Evolutionary conservation across 53 echinoderm and acorn worm species (phyloP).

Genomic region (Crossaster papposus): DNA sequence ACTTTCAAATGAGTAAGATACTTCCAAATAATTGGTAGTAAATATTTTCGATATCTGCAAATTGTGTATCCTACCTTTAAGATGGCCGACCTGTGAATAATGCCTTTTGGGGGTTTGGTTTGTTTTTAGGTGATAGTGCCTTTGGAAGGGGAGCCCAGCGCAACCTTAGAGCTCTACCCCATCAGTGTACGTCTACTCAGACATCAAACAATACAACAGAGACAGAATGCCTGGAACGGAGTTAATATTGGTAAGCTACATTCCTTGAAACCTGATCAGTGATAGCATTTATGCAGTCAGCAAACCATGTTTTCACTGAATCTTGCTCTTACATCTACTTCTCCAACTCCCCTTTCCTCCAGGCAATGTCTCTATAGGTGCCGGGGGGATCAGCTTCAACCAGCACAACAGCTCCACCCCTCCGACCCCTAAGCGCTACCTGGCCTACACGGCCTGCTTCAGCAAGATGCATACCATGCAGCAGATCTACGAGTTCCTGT

Average conservation of each 20-base stretch:
- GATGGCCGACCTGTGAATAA: too few species aligned
- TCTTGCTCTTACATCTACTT: neutral
- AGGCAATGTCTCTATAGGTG: conserved; percentile 90
- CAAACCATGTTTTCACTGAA: neutral
- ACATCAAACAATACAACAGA: conserved; percentile 85
- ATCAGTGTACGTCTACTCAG: conserved; percentile 85
- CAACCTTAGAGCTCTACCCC: conserved; percentile 87
- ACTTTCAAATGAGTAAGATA: too few species aligned
- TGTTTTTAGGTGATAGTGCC: conserved; percentile 84
- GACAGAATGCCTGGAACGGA: conserved; percentile 93
- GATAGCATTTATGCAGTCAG: too few species aligned
- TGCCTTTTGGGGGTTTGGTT: too few species aligned
- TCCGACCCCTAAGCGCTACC: conserved; percentile 86
- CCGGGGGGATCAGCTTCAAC: conserved; percentile 73
- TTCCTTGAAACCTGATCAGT: neutral
- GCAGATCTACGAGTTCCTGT: conserved; percentile 95
- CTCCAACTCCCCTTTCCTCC: neutral
- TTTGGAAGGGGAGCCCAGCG: conserved; percentile 72
- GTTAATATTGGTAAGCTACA: conserved; percentile 73
- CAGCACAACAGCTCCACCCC: conserved; percentile 74
- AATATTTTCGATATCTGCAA: too few species aligned
- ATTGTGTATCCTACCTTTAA: too few species aligned
- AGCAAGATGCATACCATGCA: conserved; percentile 98
- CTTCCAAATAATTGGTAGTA: too few species aligned
- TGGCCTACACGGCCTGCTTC: conserved; percentile 92